phyloP scores from a whole-genome alignment of 2,113 vertebrate species.

The Salvelinus alpinus region DNA sequence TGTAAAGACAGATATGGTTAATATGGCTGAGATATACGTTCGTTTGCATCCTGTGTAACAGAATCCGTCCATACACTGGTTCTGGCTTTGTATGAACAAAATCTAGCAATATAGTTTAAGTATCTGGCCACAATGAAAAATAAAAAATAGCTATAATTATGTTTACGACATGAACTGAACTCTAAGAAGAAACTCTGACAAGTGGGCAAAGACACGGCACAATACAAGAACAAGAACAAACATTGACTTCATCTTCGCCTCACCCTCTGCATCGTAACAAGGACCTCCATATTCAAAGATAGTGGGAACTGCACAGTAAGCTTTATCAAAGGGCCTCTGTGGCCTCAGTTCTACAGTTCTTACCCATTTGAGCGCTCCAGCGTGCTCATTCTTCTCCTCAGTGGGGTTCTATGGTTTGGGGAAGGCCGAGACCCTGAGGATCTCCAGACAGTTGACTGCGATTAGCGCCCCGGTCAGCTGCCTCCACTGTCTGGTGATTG shows the following conservation, averaged over 20 bases:
- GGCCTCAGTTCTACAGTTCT: too few species aligned
- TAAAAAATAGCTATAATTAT: not conserved
- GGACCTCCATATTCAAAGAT: not conserved
- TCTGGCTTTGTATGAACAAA: not conserved
- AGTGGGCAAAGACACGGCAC: too few species aligned
- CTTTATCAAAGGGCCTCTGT: too few species aligned
- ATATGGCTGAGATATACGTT: not conserved
- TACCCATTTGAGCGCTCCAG: too few species aligned
- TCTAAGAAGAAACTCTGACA: not conserved
- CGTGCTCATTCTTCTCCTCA: not conserved
- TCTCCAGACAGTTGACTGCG: slow-evolving; percentile 88
- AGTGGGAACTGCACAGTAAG: too few species aligned
- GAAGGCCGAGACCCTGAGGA: slow-evolving; percentile 79
- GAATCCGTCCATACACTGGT: not conserved
- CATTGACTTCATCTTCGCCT: too few species aligned
- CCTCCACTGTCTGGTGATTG: slow-evolving; percentile 91
- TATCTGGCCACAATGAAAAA: not conserved
- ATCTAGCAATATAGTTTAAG: not conserved
- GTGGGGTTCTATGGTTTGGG: slow-evolving; percentile 60
- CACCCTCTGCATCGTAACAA: not conserved
- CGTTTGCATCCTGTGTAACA: not conserved
- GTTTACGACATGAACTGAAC: not conserved
- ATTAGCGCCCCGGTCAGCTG: slow-evolving; percentile 89
- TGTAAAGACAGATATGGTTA: not conserved
- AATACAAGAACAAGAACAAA: too few species aligned